Percentiles rank a stretch among this genome's conserved stretches.
These are phyloP conservation scores for Lathamus discolor DNA, from an alignment of 2,113 vertebrate species.

Conservation along the genomic window DNA sequence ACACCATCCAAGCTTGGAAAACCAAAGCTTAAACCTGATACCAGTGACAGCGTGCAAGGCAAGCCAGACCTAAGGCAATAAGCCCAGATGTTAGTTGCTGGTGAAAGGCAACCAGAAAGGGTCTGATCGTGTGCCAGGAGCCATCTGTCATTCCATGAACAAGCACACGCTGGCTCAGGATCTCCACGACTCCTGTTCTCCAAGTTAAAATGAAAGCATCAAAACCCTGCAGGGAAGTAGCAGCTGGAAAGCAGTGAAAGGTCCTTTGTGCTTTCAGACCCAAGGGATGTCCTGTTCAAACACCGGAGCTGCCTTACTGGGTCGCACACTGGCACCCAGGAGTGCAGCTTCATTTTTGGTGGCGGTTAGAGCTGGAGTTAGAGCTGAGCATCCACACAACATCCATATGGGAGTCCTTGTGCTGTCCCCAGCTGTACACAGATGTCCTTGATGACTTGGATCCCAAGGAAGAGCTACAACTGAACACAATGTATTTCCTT, in stretches of 20 bases:
- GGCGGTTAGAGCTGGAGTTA: background rate
- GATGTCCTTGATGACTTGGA: background rate
- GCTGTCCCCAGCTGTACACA: background rate
- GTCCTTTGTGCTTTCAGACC: background rate
- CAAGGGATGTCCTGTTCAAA: background rate
- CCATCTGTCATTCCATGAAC: background rate
- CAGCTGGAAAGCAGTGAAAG: background rate
- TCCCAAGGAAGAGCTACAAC: background rate
- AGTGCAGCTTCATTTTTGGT: background rate
- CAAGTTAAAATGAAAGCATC: background rate
- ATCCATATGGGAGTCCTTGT: accelerated
- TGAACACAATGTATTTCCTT: background rate
- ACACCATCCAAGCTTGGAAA: background rate
- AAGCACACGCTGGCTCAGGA: accelerated
- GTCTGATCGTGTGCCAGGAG: background rate
- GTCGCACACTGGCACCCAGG: background rate
- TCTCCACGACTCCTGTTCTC: background rate
- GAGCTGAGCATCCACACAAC: background rate
- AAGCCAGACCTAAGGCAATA: background rate
- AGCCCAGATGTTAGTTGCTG: background rate
- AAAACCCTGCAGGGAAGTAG: background rate
- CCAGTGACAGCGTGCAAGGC: accelerated
- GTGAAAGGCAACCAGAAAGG: background rate
- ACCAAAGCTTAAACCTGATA: background rate
- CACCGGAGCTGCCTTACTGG: accelerated